Evolutionary conservation across 2,888 invertebrate genomes (phyloP).

Genomic region (Branchellion lobata): DNA sequence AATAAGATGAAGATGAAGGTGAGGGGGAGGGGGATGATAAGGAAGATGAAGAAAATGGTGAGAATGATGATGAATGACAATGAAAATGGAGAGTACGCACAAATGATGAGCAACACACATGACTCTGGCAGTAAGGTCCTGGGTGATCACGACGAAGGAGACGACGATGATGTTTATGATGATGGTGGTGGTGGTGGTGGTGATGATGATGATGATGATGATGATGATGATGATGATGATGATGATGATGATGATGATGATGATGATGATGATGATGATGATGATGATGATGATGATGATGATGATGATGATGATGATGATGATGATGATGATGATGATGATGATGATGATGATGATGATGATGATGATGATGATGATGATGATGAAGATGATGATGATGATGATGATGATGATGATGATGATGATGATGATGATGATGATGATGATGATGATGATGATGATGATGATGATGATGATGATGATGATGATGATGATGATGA

Average conservation of each 20-base stretch:
- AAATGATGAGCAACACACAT: not conserved
- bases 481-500: conserved; percentile 1
- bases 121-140: no score
- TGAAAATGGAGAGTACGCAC: not conserved
- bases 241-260: not conserved
- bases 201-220: no score
- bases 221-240: not conserved
- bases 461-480: conserved; percentile 7
- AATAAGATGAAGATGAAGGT: no score
- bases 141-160: no score
- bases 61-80: no score
- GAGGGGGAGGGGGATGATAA: no score
- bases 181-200: no score
- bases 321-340: not conserved
- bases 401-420: not conserved
- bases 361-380: no score
- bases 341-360: not conserved
- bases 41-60: no score
- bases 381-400: not conserved
- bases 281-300: not conserved
- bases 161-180: not conserved
- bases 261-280: not conserved
- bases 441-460: conserved; percentile 12
- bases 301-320: not conserved
- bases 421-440: not conserved